These are phyloP conservation scores for Chesias legatella DNA, from an alignment of 2,888 invertebrate species.

Conservation along the genomic window DNA sequence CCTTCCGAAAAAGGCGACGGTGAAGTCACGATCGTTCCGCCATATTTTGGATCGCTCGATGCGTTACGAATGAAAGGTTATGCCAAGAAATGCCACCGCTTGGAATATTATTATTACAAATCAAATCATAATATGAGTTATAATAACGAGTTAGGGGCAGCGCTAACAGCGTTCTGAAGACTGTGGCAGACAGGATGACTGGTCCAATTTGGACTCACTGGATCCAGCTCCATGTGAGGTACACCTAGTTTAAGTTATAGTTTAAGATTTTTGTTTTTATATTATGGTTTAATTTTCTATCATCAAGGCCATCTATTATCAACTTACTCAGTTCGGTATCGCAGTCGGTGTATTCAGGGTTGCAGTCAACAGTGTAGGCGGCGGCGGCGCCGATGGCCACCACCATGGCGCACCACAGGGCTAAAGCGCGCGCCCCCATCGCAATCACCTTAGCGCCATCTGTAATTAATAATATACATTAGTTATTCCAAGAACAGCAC, in stretches of 20 bases:
- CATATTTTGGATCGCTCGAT: constrained; percentile 32
- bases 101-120: neutral
- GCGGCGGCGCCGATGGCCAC: constrained; percentile 45
- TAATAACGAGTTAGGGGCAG: too few relatives aligned
- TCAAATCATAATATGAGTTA: too few relatives aligned
- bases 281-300: too few relatives aligned
- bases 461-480: too few relatives aligned
- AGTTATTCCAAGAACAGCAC: too few relatives aligned
- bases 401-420: constrained; percentile 56
- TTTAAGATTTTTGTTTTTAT: too few relatives aligned
- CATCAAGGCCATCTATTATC: too few relatives aligned
- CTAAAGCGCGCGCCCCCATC: constrained; percentile 49
- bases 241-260: too few relatives aligned
- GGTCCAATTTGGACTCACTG: too few relatives aligned
- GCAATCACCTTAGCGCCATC: constrained; percentile 51
- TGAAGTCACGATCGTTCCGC: constrained; percentile 47
- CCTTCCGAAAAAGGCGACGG: constrained; percentile 56
- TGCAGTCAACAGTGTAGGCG: constrained; percentile 73
- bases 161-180: too few relatives aligned
- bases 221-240: too few relatives aligned
- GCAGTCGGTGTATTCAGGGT: constrained; percentile 73
- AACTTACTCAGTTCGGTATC: constrained; percentile 68
- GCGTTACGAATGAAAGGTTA: constrained; percentile 3
- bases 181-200: too few relatives aligned
- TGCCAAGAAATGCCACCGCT: neutral